Evolutionary conservation across 1,140 invertebrate species (phyloP).

Genomic region (Calephelis virginiensis): DNA sequence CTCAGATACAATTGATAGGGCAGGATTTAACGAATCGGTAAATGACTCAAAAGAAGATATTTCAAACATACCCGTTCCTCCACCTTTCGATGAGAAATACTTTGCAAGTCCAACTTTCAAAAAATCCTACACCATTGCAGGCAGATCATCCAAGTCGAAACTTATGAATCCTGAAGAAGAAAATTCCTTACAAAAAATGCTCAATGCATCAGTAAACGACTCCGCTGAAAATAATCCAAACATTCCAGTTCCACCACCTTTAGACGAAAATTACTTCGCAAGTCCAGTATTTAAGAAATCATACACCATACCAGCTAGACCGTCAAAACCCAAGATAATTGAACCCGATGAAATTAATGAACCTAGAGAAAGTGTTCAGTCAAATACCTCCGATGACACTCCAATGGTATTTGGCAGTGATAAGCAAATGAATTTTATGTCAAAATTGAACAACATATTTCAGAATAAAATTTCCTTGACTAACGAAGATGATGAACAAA

Average conservation of each 20-base stretch:
- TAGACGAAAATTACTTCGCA: constrained; percentile 61
- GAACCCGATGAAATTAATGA: constrained; percentile 39
- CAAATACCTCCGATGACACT: constrained; percentile 56
- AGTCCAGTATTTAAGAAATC: constrained; percentile 56
- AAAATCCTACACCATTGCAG: constrained; percentile 57
- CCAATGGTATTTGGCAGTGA: constrained; percentile 65
- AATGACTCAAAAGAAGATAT: constrained; percentile 47
- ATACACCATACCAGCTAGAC: constrained; percentile 49
- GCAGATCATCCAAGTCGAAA: constrained; percentile 40
- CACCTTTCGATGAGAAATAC: constrained; percentile 62
- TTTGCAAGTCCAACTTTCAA: constrained; percentile 54
- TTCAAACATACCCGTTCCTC: constrained; percentile 55
- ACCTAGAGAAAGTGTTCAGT: constrained; percentile 57
- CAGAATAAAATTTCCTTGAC: constrained; percentile 51
- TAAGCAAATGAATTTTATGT: constrained; percentile 66
- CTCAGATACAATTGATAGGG: constrained; percentile 66
- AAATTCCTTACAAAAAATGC: constrained; percentile 26
- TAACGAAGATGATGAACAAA: constrained; percentile 46
- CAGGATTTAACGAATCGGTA: constrained; percentile 45
- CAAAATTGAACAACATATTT: constrained; percentile 60
- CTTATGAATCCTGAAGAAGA: constrained; percentile 41
- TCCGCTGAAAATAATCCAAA: constrained; percentile 40
- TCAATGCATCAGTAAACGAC: constrained; percentile 52
- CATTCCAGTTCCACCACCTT: constrained; percentile 62
- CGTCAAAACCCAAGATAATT: constrained; percentile 36